A percentile compares a stretch with the other conserved stretches of the same genome.
Conservation (phyloP, 2,888 invertebrate genomes). For the Stramonita haemastoma region DNA sequence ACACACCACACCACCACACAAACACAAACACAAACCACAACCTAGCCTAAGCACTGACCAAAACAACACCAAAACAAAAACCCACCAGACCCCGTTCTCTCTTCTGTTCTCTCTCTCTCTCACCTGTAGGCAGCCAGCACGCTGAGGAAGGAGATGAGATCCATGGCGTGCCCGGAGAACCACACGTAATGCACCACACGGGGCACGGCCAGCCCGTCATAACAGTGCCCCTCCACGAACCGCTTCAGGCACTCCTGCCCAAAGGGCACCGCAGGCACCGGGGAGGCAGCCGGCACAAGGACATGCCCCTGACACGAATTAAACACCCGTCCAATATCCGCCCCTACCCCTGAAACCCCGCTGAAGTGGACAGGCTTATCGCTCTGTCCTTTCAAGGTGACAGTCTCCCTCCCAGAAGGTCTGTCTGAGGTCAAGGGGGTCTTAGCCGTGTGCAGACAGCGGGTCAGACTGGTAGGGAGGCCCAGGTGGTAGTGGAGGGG, state of each 20-base stretch:
- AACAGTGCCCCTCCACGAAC: constrained; percentile 48
- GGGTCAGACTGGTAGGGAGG: background rate
- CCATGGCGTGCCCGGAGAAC: constrained; percentile 58
- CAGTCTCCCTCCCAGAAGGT: background rate
- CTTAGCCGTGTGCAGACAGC: background rate
- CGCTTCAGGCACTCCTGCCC: constrained; percentile 51
- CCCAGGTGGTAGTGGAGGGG: background rate
- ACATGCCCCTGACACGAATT: background rate
- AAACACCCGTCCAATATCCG: too few species aligned
- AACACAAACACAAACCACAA: too few species aligned
- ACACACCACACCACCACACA: too few species aligned
- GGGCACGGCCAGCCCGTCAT: constrained; percentile 51
- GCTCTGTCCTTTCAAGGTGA: background rate
- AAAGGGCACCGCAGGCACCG: constrained; percentile 41
- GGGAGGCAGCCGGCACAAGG: background rate
- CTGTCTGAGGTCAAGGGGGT: background rate
- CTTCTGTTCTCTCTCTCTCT: background rate
- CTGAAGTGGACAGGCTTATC: too few species aligned
- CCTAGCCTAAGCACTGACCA: too few species aligned
- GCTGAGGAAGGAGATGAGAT: constrained; percentile 60
- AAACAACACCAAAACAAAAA: too few species aligned
- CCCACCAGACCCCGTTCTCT: background rate
- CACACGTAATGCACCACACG: constrained; percentile 66
- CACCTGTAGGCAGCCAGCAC: constrained; percentile 58
- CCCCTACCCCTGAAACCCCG: too few species aligned